Conservation (phyloP, 1,140 invertebrate species). For the Drosophila nannoptera region DNA sequence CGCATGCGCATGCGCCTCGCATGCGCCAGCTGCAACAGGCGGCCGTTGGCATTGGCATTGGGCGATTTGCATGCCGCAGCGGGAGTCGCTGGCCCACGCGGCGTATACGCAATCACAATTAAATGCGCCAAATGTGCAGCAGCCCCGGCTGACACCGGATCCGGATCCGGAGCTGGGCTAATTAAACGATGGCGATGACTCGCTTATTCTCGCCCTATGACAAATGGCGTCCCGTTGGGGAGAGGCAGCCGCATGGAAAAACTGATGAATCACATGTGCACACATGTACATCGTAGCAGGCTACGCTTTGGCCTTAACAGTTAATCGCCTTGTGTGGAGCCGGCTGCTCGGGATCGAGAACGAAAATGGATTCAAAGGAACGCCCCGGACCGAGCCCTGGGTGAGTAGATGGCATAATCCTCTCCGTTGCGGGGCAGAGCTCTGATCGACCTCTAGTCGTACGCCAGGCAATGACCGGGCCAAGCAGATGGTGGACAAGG, state of each 20-base stretch:
- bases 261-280: slow-evolving; percentile 35
- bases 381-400: not conserved
- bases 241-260: slow-evolving; percentile 39
- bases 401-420: not conserved
- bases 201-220: slow-evolving; percentile 21
- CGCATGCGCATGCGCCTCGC: slow-evolving; percentile 45
- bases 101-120: slow-evolving; percentile 44
- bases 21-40: slow-evolving; percentile 24
- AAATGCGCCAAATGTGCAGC: slow-evolving; percentile 8
- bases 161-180: not conserved
- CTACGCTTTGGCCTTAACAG: not conserved
- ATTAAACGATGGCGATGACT: slow-evolving; percentile 17
- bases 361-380: not conserved
- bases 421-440: not conserved
- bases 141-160: no score
- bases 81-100: slow-evolving; percentile 8
- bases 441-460: not conserved
- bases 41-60: slow-evolving; percentile 22
- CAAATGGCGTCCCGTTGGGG: slow-evolving; percentile 32
- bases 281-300: slow-evolving; percentile 21
- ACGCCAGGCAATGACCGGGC: not conserved
- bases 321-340: slow-evolving; percentile 2
- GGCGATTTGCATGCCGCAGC: slow-evolving; percentile 26
- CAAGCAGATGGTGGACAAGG: not conserved
- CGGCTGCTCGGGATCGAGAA: not conserved